Percentiles rank a stretch among this genome's conserved stretches.
phyloP scores from a whole-genome alignment of 2,888 invertebrate species.

The Cheilosia vulpina region DNA sequence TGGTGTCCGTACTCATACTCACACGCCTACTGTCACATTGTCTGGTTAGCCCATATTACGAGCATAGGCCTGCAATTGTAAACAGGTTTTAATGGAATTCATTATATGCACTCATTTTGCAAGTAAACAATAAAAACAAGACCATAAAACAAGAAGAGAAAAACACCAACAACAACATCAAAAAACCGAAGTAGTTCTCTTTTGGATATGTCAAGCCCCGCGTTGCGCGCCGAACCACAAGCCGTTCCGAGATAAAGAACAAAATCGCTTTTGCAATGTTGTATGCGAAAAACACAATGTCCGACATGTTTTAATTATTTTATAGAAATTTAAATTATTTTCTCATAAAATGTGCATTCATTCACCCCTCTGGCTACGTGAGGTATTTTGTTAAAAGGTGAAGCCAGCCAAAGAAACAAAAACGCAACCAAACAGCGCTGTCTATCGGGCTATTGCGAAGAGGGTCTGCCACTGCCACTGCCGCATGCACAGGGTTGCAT shows the following conservation, averaged over 20 bases:
- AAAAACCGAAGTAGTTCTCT: slow-evolving; percentile 43
- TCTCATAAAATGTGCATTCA: slow-evolving; percentile 75
- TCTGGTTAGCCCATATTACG: slow-evolving; percentile 51
- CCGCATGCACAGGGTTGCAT: slow-evolving; percentile 62
- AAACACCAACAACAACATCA: slow-evolving; percentile 19
- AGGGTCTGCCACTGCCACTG: slow-evolving; percentile 26
- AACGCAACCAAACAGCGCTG: slow-evolving; percentile 22
- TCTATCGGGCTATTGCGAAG: slow-evolving; percentile 33
- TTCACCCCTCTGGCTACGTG: slow-evolving; percentile 62
- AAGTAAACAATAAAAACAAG: slow-evolving; percentile 63
- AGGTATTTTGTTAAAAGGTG: slow-evolving; percentile 65
- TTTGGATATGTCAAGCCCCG: slow-evolving; percentile 59
- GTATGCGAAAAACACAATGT: slow-evolving; percentile 73
- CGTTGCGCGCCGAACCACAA: slow-evolving; percentile 20
- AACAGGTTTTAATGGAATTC: slow-evolving; percentile 73
- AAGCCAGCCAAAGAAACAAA: slow-evolving; percentile 51
- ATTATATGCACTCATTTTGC: slow-evolving; percentile 72
- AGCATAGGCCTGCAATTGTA: slow-evolving; percentile 43
- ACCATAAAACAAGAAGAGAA: slow-evolving; percentile 35
- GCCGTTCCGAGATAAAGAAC: slow-evolving; percentile 61
- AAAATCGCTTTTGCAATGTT: slow-evolving; percentile 69
- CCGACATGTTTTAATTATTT: slow-evolving; percentile 75
- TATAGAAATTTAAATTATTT: slow-evolving; percentile 76
- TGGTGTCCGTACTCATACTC: slow-evolving; percentile 65
- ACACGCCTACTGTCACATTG: slow-evolving; percentile 74